Evolutionary conservation across 2,888 invertebrate genomes (phyloP).

Genomic region (Apotomis turbidana): DNA sequence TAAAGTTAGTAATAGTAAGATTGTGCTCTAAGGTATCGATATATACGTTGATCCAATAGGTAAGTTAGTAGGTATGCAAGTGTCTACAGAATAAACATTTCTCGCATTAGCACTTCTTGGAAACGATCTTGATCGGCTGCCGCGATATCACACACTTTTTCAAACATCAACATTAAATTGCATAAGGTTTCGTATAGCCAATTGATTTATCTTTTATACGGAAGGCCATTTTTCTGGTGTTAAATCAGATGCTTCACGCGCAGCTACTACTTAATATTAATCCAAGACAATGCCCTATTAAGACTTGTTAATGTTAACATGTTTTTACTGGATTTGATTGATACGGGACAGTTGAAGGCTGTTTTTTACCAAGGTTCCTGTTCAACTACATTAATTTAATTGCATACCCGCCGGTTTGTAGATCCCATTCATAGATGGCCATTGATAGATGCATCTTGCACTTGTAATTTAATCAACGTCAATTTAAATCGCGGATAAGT

Average conservation of each 20-base stretch:
- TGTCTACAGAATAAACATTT: constrained; percentile 28
- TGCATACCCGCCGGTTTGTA: neutral
- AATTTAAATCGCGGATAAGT: neutral
- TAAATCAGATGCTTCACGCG: constrained; percentile 43
- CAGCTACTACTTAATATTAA: constrained; percentile 42
- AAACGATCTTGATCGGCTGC: constrained; percentile 60
- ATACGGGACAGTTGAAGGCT: constrained; percentile 15
- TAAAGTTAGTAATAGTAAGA: no score
- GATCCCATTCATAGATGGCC: constrained; percentile 15
- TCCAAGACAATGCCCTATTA: constrained; percentile 51
- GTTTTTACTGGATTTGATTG: constrained; percentile 39
- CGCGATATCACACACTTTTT: constrained; percentile 57
- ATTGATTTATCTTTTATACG: constrained; percentile 54
- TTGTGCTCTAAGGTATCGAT: no score
- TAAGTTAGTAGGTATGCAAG: neutral
- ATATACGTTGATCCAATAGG: no score
- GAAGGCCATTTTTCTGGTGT: constrained; percentile 49
- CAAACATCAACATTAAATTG: constrained; percentile 58
- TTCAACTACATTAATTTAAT: constrained; percentile 11
- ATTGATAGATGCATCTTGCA: constrained; percentile 8
- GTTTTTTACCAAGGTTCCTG: constrained; percentile 1
- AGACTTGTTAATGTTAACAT: constrained; percentile 44
- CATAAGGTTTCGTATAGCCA: constrained; percentile 34
- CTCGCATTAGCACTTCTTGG: constrained; percentile 54
- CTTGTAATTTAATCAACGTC: constrained; percentile 2